A percentile compares a stretch with the other conserved stretches of the same genome.
Evolutionary conservation across 2,888 invertebrate genomes (phyloP).

Genomic region (Xanthia icteritia): DNA sequence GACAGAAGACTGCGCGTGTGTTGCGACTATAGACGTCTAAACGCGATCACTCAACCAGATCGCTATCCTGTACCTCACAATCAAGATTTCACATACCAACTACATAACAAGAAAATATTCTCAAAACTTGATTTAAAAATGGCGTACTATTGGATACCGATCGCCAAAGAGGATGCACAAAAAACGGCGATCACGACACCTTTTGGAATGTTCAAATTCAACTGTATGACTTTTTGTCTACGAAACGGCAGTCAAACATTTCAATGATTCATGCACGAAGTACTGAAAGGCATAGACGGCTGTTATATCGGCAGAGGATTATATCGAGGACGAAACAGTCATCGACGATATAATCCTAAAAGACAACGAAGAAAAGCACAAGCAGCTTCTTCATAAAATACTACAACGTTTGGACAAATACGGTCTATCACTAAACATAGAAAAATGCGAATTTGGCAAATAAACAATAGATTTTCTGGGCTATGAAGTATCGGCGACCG

Average conservation of each 20-base stretch:
- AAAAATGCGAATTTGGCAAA: no score
- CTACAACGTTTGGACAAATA: conserved; percentile 2
- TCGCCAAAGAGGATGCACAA: no score
- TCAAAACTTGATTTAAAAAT: no score
- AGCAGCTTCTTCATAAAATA: conserved; percentile 1
- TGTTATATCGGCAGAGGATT: no score
- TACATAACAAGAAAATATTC: no score
- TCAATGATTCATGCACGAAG: conserved; percentile 19
- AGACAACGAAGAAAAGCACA: not conserved
- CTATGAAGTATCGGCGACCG: conserved; percentile 9
- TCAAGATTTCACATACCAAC: no score
- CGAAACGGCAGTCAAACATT: conserved; percentile 19
- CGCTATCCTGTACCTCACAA: conserved; percentile 28
- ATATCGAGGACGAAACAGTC: no score
- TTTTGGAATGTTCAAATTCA: not conserved
- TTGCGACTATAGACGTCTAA: not conserved
- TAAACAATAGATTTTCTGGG: conserved; percentile 26
- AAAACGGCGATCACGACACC: no score
- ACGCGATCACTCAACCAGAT: conserved; percentile 26
- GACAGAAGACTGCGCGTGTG: no score
- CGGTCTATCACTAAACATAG: conserved; percentile 4
- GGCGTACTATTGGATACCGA: no score
- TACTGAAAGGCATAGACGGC: conserved; percentile 5
- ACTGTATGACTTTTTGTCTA: conserved; percentile 12
- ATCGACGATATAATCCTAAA: conserved; percentile 7